Conservation (phyloP, 2,797 vertebrate genomes). For the Enteromius unitaeniatus region DNA sequence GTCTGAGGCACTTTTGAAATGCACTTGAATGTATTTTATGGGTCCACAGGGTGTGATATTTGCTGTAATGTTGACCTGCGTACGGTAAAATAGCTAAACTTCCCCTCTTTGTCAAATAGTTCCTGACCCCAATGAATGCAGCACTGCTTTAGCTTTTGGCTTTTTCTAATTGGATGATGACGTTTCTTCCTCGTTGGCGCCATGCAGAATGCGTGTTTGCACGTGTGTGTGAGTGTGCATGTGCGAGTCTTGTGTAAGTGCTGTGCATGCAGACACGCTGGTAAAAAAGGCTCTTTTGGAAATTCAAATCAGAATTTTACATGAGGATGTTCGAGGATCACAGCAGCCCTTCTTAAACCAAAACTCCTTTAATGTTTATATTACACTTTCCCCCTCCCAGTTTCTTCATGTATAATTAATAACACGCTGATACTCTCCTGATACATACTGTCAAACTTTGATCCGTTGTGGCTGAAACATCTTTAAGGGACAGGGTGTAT, state of each 20-base stretch:
- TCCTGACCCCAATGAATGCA: conserved; percentile 36
- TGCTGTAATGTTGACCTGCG: conserved; percentile 32
- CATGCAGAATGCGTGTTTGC: conserved; percentile 37
- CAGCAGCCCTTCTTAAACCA: conserved; percentile 29
- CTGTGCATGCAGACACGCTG: background rate
- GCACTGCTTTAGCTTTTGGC: conserved; percentile 27
- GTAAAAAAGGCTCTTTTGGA: conserved; percentile 18
- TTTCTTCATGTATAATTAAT: conserved; percentile 42
- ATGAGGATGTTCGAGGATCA: conserved; percentile 37
- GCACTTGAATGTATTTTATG: conserved; percentile 2
- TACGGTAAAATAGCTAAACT: conserved; percentile 22
- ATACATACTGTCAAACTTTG: conserved; percentile 30
- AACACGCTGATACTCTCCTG: conserved; percentile 37
- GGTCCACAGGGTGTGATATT: conserved; percentile 32
- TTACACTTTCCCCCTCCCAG: background rate
- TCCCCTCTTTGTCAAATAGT: conserved; percentile 48
- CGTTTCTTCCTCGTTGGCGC: conserved; percentile 4
- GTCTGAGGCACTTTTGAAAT: conserved; percentile 4
- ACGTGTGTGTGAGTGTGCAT: background rate
- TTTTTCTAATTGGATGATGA: conserved; percentile 30
- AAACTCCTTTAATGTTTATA: conserved; percentile 39
- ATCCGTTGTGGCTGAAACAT: conserved; percentile 31
- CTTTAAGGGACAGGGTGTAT: conserved; percentile 23
- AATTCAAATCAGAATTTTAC: conserved; percentile 49
- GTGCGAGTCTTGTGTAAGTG: conserved; percentile 15